Conservation (phyloP, 2,113 vertebrate species). For the Proterorhinus semilunaris region DNA sequence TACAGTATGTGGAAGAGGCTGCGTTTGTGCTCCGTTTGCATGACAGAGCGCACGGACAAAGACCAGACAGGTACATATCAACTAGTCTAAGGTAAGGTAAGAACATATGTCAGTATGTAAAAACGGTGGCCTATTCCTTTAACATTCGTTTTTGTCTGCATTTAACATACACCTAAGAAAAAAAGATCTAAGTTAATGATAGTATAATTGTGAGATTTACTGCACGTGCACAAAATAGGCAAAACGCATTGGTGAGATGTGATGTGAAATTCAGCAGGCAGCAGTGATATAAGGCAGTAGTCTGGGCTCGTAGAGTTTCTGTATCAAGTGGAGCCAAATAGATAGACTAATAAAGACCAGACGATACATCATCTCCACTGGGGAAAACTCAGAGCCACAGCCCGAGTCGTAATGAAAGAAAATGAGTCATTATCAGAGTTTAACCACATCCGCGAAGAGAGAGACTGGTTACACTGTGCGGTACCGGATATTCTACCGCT, state of each 20-base stretch:
- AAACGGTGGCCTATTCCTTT: too few relatives aligned
- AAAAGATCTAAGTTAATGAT: too few relatives aligned
- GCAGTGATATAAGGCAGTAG: conserved; percentile 4
- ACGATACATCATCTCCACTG: conserved; percentile 17
- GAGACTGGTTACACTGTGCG: conserved; percentile 33
- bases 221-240: conserved; percentile 23
- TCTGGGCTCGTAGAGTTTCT: not conserved
- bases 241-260: not conserved
- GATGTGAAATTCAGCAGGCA: conserved; percentile 2
- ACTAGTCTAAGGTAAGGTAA: too few relatives aligned
- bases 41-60: too few relatives aligned
- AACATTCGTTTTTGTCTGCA: too few relatives aligned
- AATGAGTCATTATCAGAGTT: conserved; percentile 55
- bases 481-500: conserved; percentile 57
- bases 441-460: conserved; percentile 54
- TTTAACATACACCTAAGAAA: too few relatives aligned
- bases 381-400: conserved; percentile 33
- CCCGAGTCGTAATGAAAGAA: conserved; percentile 38
- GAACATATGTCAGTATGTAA: too few relatives aligned
- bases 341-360: conserved; percentile 11
- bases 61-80: too few relatives aligned
- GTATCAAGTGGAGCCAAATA: conserved; percentile 9
- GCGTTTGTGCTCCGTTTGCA: too few relatives aligned
- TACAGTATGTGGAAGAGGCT: too few relatives aligned
- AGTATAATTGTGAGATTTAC: not conserved